Evolutionary conservation across 2,888 invertebrate genomes (phyloP), one percentile per base, ranked within the genome.

Genomic region (Drosophila formosana): DNA sequence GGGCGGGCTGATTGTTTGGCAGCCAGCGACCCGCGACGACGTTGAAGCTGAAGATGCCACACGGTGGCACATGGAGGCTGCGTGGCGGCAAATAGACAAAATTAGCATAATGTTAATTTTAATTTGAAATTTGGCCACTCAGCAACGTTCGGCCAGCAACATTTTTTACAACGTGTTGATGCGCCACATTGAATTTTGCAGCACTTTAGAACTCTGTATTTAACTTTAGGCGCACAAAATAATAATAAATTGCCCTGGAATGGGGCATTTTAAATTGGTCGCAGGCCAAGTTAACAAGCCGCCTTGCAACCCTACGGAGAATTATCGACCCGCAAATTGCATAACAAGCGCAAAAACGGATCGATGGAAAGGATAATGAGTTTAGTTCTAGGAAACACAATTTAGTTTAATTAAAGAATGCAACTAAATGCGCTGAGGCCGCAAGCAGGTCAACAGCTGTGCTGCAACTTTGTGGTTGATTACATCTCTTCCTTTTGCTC

Each of bases 91-190:
- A 71, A 77, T 75, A 78, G 74, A 68, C 72, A 56, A 81, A 81
- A 83, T 83, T 83, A 89, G 83, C 83, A 89, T 83, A 83, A 83
- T 84, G 88, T 89, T 83, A 81, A 89, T 83, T 83, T 83, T 89
- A 89, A 83, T 83, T 84, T 84, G 73, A 89, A 89, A 82, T 87
- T 84, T 88, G 70, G 88, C 88, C 89, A 81, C 85, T 77, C 87
- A 64, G 72, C 84, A 73, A 18, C 18, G 18, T 18, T 67, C 83
- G 81, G 87, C 87, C 84, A 73, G 62, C 69, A 79, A 71, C 71
- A 81, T 74, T 78, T 78, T 84, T 84, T 71, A 84, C 82, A 75
- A 81, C 79, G 89, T 89, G 83, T 89, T 83, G 89, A 83, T 83
- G 89, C 82, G 88, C 65, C 78, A 88, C 89, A 89, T 84, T 87